Conservation (phyloP, 2,797 vertebrate species). For the Neomorphus geoffroyi region DNA sequence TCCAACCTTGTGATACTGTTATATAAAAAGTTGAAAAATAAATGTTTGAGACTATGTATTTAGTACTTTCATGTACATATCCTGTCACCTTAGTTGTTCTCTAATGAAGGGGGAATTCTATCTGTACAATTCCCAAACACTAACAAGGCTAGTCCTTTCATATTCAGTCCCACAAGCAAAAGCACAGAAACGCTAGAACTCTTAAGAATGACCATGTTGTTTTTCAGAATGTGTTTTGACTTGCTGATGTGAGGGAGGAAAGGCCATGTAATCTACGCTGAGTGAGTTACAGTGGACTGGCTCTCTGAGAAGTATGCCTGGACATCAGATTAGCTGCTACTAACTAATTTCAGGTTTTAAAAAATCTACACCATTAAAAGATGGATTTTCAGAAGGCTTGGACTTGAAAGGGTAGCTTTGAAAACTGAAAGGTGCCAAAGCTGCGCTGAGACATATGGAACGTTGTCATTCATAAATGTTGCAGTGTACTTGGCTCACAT, state of each 20-base stretch:
- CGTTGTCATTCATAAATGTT: fast-evolving
- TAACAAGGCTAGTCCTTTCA: not conserved
- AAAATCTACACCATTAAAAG: not conserved
- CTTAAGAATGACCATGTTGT: not conserved
- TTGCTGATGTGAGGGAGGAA: not conserved
- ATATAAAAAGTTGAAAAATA: not conserved
- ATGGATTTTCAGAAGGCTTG: not conserved
- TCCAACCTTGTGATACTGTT: too few relatives aligned
- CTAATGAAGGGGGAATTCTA: not conserved
- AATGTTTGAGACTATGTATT: not conserved
- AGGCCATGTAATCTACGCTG: not conserved
- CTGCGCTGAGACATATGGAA: not conserved
- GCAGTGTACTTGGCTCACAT: not conserved
- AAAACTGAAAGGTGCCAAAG: not conserved
- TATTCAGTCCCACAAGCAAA: not conserved
- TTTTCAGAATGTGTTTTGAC: not conserved
- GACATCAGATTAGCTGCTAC: not conserved
- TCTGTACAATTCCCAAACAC: not conserved
- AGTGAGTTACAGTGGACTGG: not conserved
- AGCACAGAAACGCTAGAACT: not conserved
- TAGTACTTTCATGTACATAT: not conserved
- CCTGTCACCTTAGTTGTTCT: not conserved
- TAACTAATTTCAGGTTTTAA: not conserved
- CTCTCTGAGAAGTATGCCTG: not conserved
- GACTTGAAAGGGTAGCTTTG: not conserved